Percentiles rank a stretch among this genome's conserved stretches.
Conservation (phyloP, 2,113 vertebrate species). For the Callospermophilus lateralis region DNA sequence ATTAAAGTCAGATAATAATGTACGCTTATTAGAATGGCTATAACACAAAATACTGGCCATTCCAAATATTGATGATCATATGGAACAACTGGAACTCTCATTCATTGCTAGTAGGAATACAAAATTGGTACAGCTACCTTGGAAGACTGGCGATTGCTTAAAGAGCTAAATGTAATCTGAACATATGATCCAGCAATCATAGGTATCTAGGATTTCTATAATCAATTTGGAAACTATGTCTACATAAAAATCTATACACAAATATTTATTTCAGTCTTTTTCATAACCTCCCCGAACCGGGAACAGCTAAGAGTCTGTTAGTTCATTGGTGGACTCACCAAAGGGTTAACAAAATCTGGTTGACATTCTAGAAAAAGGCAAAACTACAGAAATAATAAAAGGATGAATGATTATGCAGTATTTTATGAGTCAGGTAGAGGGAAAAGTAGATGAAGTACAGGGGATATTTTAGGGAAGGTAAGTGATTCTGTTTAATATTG, state of each 20-base stretch:
- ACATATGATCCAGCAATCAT: background rate
- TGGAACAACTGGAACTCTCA: background rate
- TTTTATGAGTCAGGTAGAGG: background rate
- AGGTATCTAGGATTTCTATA: background rate
- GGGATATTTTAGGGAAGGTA: background rate
- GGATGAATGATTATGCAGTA: background rate
- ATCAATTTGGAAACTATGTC: background rate
- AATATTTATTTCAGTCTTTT: background rate
- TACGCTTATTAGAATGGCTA: background rate
- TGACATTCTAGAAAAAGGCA: background rate
- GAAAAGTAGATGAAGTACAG: background rate
- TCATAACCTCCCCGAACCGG: background rate
- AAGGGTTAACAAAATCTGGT: background rate
- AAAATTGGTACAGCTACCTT: background rate
- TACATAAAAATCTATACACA: background rate
- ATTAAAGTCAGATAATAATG: background rate
- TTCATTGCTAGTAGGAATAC: background rate
- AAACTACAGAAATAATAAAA: background rate
- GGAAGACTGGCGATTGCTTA: background rate
- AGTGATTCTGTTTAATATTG: background rate
- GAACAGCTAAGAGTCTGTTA: background rate
- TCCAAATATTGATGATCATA: background rate
- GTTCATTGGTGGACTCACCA: background rate
- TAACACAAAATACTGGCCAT: background rate
- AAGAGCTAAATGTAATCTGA: too few species aligned